A percentile compares a stretch with the other conserved stretches of the same genome.
phyloP scores from a whole-genome alignment of 2,797 vertebrate species.

The Bucorvus abyssinicus region DNA sequence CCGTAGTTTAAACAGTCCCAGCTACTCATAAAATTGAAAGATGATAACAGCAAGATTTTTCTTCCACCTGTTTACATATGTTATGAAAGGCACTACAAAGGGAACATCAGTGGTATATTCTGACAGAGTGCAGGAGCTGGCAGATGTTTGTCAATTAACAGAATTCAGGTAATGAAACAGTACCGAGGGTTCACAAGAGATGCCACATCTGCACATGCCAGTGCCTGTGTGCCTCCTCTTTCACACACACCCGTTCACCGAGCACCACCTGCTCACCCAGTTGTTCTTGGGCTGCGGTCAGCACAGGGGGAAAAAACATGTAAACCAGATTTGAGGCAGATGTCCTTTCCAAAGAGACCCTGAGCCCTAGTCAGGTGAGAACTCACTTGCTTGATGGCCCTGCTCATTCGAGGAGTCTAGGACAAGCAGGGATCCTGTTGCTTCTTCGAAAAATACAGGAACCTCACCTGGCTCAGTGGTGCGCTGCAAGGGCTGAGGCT shows the following conservation, averaged over 20 bases:
- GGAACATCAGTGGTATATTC: constrained; percentile 48
- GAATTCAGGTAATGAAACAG: constrained; percentile 81
- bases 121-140: constrained; percentile 62
- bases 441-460: background rate
- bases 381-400: background rate
- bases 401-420: background rate
- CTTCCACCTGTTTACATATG: constrained; percentile 58
- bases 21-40: constrained; percentile 55
- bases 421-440: background rate
- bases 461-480: background rate
- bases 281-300: constrained; percentile 16
- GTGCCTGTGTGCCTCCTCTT: background rate
- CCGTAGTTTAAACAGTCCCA: constrained; percentile 37
- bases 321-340: background rate
- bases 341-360: background rate
- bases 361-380: background rate
- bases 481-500: background rate
- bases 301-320: background rate
- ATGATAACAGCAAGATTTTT: constrained; percentile 57
- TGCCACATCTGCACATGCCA: constrained; percentile 73
- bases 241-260: constrained; percentile 38
- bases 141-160: constrained; percentile 78
- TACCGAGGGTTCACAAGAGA: constrained; percentile 51
- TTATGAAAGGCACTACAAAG: constrained; percentile 64
- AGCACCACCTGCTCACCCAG: constrained; percentile 78